Conservation (phyloP, 2,113 vertebrate species). For the Triplophysa dalaica region DNA sequence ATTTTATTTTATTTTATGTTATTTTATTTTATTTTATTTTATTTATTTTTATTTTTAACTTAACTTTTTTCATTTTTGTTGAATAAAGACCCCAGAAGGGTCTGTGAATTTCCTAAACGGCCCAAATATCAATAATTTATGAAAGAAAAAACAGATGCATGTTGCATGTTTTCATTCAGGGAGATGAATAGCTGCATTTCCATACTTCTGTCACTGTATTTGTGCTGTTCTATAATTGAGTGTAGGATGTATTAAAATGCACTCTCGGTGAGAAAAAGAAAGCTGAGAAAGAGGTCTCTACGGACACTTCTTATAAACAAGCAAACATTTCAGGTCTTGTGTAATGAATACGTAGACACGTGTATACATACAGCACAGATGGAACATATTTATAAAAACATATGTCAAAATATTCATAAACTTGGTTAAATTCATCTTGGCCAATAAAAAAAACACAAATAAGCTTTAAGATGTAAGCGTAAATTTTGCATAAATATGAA, state of each 20-base stretch:
- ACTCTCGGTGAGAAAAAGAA: not conserved
- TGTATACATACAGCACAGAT: conserved; percentile 31
- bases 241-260: not conserved
- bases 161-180: not conserved
- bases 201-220: not conserved
- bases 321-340: conserved; percentile 24
- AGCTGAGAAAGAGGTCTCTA: conserved; percentile 3
- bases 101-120: too few relatives aligned
- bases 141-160: too few relatives aligned
- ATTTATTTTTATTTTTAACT: too few relatives aligned
- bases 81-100: too few relatives aligned
- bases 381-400: conserved; percentile 19
- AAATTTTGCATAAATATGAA: not conserved
- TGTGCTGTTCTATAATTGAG: not conserved
- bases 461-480: not conserved
- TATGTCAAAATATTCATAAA: conserved; percentile 15
- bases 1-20: too few relatives aligned
- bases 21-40: too few relatives aligned
- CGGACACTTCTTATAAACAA: conserved; percentile 15
- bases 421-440: not conserved
- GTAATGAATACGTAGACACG: conserved; percentile 25
- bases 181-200: not conserved
- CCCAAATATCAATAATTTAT: too few relatives aligned
- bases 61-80: too few relatives aligned
- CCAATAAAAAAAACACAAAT: not conserved